Evolutionary conservation across 2,888 invertebrate genomes (phyloP), one percentile per base, ranked within the genome.

Genomic region (Nemurella pictetii): DNA sequence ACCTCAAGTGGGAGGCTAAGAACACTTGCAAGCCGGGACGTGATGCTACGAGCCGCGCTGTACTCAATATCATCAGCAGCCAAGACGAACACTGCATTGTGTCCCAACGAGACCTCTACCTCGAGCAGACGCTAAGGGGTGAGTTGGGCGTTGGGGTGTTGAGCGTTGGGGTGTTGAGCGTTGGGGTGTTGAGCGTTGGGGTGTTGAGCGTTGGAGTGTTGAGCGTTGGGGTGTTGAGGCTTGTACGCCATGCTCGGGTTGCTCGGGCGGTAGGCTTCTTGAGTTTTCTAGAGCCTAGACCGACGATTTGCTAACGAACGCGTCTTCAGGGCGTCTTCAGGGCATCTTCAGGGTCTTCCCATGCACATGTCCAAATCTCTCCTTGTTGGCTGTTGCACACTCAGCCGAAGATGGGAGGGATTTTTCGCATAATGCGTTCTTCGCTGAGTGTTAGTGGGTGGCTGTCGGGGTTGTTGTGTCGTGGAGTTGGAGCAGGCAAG

Each of bases 1-100:
- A 88, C 85, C 87, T 88, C 77, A 88, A 88, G 84, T 88, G 88
- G 88, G 88, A 88, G 85, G 88, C 88, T 35, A 88, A 88, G 85
- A 88, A 88, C 86, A 88, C 88, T 28, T 88, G 87, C 86, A 88
- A 88, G 83, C 88, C 88, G 2, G 88, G 87, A 20, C 83, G 88
- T 32, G 88, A 88, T 81, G 88, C 88, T 7, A 88, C 88, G 0
- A 88, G 88, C 72, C 85, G 88, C 25, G 88, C 88, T 4, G 88
- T 88, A 15, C 87, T 88, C 26, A 87, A 88, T 85, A 88, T 88
- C n/a, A 86, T 88, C 35, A 88, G 87, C 32, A 86, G 87, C 32
- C 85, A 87, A 32, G 87, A 87, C 28, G 81, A 75, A 7, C 84
- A 27, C 5, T 81, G 35, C 0, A 81, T 26, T 25, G 75, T 26